Conservation (phyloP, 1,140 invertebrate genomes). For the Drosophila prosaltans region DNA sequence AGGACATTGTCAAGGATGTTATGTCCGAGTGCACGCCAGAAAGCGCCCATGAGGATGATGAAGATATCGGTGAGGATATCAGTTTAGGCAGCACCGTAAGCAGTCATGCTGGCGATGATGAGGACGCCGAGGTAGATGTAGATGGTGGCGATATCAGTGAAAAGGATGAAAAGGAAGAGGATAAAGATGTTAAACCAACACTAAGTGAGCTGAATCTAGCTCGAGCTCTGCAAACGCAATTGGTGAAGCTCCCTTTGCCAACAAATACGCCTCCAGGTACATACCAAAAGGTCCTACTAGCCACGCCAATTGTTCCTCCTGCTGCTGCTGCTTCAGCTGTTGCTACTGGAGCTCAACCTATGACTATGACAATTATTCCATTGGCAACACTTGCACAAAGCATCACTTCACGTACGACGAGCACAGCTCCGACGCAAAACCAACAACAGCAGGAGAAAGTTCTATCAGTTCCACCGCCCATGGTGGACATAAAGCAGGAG, state of each 20-base stretch:
- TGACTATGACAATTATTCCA: slow-evolving; percentile 81
- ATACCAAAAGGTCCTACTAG: slow-evolving; percentile 73
- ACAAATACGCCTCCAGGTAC: slow-evolving; percentile 57
- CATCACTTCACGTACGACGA: slow-evolving; percentile 46
- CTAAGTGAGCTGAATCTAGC: slow-evolving; percentile 48
- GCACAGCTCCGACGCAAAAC: not conserved
- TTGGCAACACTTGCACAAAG: slow-evolving; percentile 70
- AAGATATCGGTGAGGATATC: slow-evolving; percentile 37
- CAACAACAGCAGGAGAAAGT: slow-evolving; percentile 32
- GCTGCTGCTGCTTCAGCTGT: slow-evolving; percentile 35
- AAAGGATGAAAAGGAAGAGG: slow-evolving; percentile 42
- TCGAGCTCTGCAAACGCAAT: slow-evolving; percentile 40
- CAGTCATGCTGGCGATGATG: slow-evolving; percentile 46
- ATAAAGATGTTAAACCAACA: slow-evolving; percentile 56
- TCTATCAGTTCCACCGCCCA: slow-evolving; percentile 61
- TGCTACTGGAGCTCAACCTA: slow-evolving; percentile 44
- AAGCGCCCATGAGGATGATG: slow-evolving; percentile 8
- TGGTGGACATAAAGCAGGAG: slow-evolving; percentile 72
- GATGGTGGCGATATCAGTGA: slow-evolving; percentile 56
- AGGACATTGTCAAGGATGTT: slow-evolving; percentile 76
- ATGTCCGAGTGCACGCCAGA: slow-evolving; percentile 55
- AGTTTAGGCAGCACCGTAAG: slow-evolving; percentile 50
- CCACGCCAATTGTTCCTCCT: slow-evolving; percentile 68
- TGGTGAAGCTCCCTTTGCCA: slow-evolving; percentile 55
- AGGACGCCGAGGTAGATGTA: slow-evolving; percentile 59